Percentiles rank a stretch among this genome's conserved stretches.
phyloP scores from a whole-genome alignment of 2,797 vertebrate genomes.

The Coregonus ussuriensis region DNA sequence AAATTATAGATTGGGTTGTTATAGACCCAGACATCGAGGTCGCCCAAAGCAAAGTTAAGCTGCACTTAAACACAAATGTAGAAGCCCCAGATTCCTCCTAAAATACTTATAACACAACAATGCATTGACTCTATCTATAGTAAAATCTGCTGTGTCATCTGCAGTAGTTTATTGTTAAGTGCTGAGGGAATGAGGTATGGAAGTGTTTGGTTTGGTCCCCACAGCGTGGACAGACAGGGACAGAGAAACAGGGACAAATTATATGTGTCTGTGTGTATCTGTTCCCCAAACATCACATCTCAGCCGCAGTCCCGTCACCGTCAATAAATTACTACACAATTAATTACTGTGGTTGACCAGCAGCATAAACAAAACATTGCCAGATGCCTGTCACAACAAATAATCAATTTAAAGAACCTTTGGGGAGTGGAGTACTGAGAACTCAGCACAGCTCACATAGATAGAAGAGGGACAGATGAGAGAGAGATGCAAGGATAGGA shows the following conservation, averaged over 20 bases:
- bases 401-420: conserved; percentile 70
- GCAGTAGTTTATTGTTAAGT: neutral
- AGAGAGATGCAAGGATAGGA: neutral
- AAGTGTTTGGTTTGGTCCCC: conserved; percentile 31
- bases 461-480: conserved; percentile 10
- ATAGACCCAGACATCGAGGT: too few species aligned
- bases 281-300: conserved; percentile 46
- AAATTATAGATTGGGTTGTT: neutral
- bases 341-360: conserved; percentile 70
- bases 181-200: neutral
- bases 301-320: conserved; percentile 59
- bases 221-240: conserved; percentile 21
- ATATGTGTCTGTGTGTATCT: conserved; percentile 15
- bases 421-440: conserved; percentile 22
- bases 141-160: neutral
- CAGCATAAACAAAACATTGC: conserved; percentile 70
- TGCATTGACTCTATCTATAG: neutral
- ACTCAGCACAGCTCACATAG: conserved; percentile 43
- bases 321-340: conserved; percentile 71
- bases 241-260: neutral
- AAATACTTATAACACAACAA: neutral
- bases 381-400: conserved; percentile 58
- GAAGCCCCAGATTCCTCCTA: neutral
- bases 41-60: neutral
- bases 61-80: neutral